Base-by-base conservation (phyloP, 2,888 invertebrate species). In the Anticlea derivata region DNA sequence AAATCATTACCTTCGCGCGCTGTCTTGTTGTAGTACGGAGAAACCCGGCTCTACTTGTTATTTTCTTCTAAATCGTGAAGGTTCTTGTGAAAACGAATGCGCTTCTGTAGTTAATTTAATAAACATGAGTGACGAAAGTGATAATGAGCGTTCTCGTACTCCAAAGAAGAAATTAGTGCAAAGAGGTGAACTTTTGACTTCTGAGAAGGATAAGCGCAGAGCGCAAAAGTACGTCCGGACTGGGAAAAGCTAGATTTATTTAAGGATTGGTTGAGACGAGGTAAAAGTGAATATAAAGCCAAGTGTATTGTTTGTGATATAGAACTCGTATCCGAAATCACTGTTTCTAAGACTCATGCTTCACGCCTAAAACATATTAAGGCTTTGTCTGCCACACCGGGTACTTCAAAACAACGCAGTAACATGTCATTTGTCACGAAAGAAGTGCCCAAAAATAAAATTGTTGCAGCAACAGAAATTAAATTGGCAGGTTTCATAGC, bases 401-500 rank as follows among this genome's bases (percentile, higher is more conserved):
- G 38, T n/a, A 38, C 8, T 11, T 11, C 38, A 26, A 38, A 38
- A 38, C 38, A 38, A 12, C 38, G 38, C 11, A 38, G 11, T 38
- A 38, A 24, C 26, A 38, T 38, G 38, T 38, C 17, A 17, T 38
- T 26, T 38, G 26, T 38, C 11, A 38, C 38, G 24, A 38, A 38
- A 38, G 39, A n/a, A 39, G 39, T 39, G 20, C 34, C 34, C 2
- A 31, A 31, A 31, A 31, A 31, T 13, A 31, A 26, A 38, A 12
- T 24, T 26, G 26, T 24, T 2, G 17, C 29, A 40, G 39, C 29
- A 17, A 40, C 39, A 8, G 29, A 40, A 40, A 40, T 40, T 17
- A 40, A 40, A 17, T 17, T 47, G 17, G 38, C 39, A 5, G 47
- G 26, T 39, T 47, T 47, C 17, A 1, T 47, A 23, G 47, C 39